These are phyloP conservation scores for Tetraneura akinire DNA, from an alignment of 1,140 invertebrate species.

Conservation along the genomic window DNA sequence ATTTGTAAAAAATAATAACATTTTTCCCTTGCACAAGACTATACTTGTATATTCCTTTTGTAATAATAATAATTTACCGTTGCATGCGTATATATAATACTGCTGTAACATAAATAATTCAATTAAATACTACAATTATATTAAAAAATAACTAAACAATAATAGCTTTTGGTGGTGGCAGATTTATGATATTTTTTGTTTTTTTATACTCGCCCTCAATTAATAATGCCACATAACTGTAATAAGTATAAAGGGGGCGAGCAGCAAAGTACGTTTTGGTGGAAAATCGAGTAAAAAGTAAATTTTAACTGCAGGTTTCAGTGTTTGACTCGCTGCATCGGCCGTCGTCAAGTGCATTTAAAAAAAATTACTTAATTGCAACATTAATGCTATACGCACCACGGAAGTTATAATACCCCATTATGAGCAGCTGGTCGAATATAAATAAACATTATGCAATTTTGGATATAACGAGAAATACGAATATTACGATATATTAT, in stretches of 20 bases:
- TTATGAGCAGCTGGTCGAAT: conserved; percentile 40
- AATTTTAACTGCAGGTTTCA: conserved; percentile 35
- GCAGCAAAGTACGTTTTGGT: not conserved
- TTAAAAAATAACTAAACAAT: conserved; percentile 16
- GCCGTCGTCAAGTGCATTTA: conserved; percentile 19
- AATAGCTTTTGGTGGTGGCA: conserved; percentile 13
- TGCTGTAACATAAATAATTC: not conserved
- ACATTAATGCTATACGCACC: conserved; percentile 27
- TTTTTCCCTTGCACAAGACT: not conserved
- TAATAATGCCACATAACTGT: conserved; percentile 36
- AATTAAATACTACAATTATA: conserved; percentile 19
- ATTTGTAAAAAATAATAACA: too few relatives aligned
- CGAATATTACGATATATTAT: conserved; percentile 32
- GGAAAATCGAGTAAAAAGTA: conserved; percentile 8
- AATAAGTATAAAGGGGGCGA: conserved; percentile 6
- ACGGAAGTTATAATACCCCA: conserved; percentile 2
- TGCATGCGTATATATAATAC: too few relatives aligned
- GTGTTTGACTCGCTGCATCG: conserved; percentile 2
- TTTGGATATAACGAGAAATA: conserved; percentile 4
- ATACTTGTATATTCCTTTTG: too few relatives aligned
- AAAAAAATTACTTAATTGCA: conserved; percentile 32
- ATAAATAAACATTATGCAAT: conserved; percentile 39
- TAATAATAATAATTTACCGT: not conserved
- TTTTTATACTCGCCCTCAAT: conserved; percentile 25
- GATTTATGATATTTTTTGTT: conserved; percentile 43